These are phyloP conservation scores for Physella acuta DNA, from an alignment of 1,140 invertebrate genomes.

Conservation along the genomic window DNA sequence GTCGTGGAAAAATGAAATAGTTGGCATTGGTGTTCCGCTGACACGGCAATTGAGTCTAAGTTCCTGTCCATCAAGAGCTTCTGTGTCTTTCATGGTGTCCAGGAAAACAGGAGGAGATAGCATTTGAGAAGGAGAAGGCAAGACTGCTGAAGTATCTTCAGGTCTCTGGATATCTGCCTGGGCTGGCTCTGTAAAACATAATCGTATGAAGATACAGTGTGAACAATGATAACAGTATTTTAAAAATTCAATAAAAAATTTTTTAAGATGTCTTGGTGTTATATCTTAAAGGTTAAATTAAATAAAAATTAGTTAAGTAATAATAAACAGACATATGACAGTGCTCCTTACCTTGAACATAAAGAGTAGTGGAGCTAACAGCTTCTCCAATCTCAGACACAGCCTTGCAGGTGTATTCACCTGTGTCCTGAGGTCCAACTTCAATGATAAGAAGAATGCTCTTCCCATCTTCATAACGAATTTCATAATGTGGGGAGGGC, in stretches of 20 bases:
- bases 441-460: constrained; percentile 66
- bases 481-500: constrained; percentile 57
- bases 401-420: constrained; percentile 92
- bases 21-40: constrained; percentile 51
- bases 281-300: neutral
- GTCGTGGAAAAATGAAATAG: constrained; percentile 58
- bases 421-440: constrained; percentile 90
- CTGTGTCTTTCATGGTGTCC: constrained; percentile 37
- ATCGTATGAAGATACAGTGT: no score
- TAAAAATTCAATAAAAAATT: no score
- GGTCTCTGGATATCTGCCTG: constrained; percentile 38
- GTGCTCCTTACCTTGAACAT: constrained; percentile 54
- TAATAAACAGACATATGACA: no score
- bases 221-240: no score
- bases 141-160: constrained; percentile 29
- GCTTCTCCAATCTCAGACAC: constrained; percentile 86
- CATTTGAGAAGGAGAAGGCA: constrained; percentile 38
- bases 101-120: constrained; percentile 56
- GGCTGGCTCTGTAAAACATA: constrained; percentile 53
- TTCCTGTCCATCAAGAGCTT: constrained; percentile 55
- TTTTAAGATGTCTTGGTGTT: no score
- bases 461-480: constrained; percentile 53
- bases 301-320: neutral
- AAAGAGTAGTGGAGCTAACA: constrained; percentile 53
- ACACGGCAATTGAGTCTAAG: constrained; percentile 52